Evolutionary conservation across 2,797 vertebrate species (phyloP), one percentile per base, ranked within the genome.

Genomic region (Perodicticus potto): DNA sequence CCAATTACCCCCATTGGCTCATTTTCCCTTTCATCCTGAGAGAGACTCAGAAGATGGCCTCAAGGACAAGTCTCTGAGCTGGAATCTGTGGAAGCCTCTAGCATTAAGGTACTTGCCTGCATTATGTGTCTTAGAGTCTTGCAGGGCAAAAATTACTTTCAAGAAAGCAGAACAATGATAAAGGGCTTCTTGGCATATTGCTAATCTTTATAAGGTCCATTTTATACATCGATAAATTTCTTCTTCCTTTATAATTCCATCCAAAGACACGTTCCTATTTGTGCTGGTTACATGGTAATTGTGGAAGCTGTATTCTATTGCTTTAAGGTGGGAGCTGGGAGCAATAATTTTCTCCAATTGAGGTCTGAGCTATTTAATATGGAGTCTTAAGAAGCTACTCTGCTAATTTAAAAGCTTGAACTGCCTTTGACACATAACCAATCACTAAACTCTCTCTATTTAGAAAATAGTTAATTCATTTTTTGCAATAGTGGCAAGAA

Each of bases 381-480:
- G 85, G 6, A 96, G 23, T 55, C 77, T 81, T 94, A 73, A 84
- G 82, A 94, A 94, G 34, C 88, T 59, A 67, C 32, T 94, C 12
- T 23, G 32, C 91, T 96, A 74, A 87, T 67, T 96, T 96, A 86
- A 93, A 93, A 85, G 59, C 55, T 96, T 97, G 96, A 98, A 94
- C 7, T 97, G 72, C 76, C 84, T 92, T 92, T 86, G 78, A 96
- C 76, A 97, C 96, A 97, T 80, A 97, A 63, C 2, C 55, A 81
- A 57, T 43, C 92, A 95, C 74, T 95, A 67, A 76, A 34, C 43
- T 91, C 69, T 97, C 61, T 92, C 81, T 89, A 34, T 16, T 32
- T 86, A 94, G 94, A 97, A 96, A 92, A 97, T 97, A 97, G 86
- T 87, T 93, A 97, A 97, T 95, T 86, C 40, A 72, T 65, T 91